Conservation (phyloP, 2,797 vertebrate genomes). For the Tapirus indicus region DNA sequence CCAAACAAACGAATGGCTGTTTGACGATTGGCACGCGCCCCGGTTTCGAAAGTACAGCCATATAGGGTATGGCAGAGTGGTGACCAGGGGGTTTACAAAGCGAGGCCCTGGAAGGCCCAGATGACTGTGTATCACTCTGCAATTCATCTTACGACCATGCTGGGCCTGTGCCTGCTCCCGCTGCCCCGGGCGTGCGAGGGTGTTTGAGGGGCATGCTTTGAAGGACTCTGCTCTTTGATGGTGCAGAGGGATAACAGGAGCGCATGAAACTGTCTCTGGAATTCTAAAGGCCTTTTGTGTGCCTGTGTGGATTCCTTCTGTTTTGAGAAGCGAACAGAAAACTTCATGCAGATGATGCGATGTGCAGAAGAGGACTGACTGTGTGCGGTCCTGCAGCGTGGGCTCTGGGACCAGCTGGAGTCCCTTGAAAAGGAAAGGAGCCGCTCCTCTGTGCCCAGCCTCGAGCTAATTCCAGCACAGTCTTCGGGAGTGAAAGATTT, state of each 20-base stretch:
- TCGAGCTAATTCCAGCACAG: neutral
- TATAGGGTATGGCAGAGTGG: slow-evolving; percentile 88
- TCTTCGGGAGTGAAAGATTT: neutral
- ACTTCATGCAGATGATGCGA: neutral
- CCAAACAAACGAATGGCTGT: slow-evolving; percentile 86
- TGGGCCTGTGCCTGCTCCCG: neutral
- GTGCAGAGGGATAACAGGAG: slow-evolving; percentile 57
- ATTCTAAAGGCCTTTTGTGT: slow-evolving; percentile 51
- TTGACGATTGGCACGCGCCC: slow-evolving; percentile 84
- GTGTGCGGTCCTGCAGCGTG: neutral
- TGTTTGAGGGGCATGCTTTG: slow-evolving; percentile 56
- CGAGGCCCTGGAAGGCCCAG: slow-evolving; percentile 86
- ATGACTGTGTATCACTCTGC: slow-evolving; percentile 69
- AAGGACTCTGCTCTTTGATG: slow-evolving; percentile 65
- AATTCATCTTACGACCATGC: slow-evolving; percentile 76
- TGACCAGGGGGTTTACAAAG: slow-evolving; percentile 80
- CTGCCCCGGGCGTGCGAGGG: neutral
- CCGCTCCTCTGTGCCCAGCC: neutral
- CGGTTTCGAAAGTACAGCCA: slow-evolving; percentile 86
- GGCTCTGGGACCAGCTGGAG: neutral
- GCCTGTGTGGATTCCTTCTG: slow-evolving; percentile 12
- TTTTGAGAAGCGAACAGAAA: slow-evolving; percentile 49
- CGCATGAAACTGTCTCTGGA: neutral
- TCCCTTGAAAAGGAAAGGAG: neutral
- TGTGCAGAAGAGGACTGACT: neutral